phyloP scores from a whole-genome alignment of 35 echinoderm and acorn worm genomes.

The Ophiothrix spiculata region DNA sequence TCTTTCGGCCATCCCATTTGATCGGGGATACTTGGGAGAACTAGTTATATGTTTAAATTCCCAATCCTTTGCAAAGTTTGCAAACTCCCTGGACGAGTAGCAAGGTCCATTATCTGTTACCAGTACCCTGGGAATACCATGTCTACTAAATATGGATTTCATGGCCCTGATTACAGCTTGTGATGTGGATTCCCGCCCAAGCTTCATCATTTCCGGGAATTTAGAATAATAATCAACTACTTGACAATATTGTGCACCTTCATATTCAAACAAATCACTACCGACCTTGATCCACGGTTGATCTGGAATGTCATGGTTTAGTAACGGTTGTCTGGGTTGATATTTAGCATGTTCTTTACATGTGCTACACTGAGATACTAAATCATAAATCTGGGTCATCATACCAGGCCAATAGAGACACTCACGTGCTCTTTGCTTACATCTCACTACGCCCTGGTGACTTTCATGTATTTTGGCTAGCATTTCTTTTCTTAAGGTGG shows the following conservation, averaged over 20 bases:
- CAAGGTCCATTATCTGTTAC: slow-evolving; percentile 50
- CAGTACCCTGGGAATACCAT: slow-evolving; percentile 52
- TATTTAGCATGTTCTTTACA: slow-evolving; percentile 20
- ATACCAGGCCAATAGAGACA: slow-evolving; percentile 66
- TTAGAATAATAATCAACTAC: slow-evolving; percentile 50
- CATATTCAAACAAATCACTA: slow-evolving; percentile 43
- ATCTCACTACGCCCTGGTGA: slow-evolving; percentile 48
- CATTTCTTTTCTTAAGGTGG: not conserved
- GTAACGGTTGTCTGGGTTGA: slow-evolving; percentile 37
- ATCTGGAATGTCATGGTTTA: slow-evolving; percentile 29
- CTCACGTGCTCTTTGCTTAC: slow-evolving; percentile 39
- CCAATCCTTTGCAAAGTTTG: slow-evolving; percentile 26
- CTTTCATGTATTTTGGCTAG: not conserved
- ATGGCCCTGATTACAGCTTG: slow-evolving; percentile 27
- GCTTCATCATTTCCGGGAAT: slow-evolving; percentile 47
- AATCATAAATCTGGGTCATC: slow-evolving; percentile 30
- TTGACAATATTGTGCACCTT: slow-evolving; percentile 21
- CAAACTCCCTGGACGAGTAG: slow-evolving; percentile 19
- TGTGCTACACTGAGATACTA: slow-evolving; percentile 41
- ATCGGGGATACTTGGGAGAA: slow-evolving; percentile 10
- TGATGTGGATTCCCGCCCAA: not conserved
- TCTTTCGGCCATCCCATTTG: slow-evolving; percentile 25
- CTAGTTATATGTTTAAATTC: not conserved
- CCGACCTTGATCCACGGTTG: slow-evolving; percentile 51
- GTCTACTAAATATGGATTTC: slow-evolving; percentile 42